A percentile compares a stretch with the other conserved stretches of the same genome.
Evolutionary conservation across 2,113 vertebrate genomes (phyloP).

Genomic region (Burhinus bistriatus): DNA sequence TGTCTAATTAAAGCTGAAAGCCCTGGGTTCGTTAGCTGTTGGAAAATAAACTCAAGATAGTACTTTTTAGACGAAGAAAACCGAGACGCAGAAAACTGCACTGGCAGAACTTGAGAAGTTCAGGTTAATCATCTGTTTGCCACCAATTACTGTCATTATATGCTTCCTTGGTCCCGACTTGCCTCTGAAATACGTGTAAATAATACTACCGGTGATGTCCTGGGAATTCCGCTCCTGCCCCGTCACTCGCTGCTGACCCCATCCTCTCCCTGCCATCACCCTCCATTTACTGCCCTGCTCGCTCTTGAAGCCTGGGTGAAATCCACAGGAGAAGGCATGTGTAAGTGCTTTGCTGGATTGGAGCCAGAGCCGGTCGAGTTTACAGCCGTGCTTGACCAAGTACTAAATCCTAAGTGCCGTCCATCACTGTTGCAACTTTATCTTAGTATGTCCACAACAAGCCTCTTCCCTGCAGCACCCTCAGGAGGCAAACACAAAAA

Average conservation of each 20-base stretch:
- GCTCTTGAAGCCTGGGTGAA: background rate
- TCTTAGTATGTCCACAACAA: background rate
- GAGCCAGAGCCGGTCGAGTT: background rate
- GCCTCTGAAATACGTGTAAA: background rate
- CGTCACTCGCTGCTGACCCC: background rate
- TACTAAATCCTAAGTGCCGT: background rate
- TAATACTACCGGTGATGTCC: background rate
- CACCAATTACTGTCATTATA: background rate
- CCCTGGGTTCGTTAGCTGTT: background rate
- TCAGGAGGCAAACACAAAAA: background rate
- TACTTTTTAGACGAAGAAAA: background rate
- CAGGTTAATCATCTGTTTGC: background rate
- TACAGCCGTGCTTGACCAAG: background rate
- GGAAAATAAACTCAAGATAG: background rate
- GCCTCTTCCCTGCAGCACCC: background rate
- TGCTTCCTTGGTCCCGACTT: background rate
- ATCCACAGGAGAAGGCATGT: background rate
- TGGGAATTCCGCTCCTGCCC: background rate
- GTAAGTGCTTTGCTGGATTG: background rate
- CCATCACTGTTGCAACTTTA: background rate
- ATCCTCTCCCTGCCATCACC: background rate
- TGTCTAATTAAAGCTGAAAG: background rate
- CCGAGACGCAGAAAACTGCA: rapidly evolving
- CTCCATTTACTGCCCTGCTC: background rate
- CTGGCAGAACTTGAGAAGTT: background rate